These are phyloP conservation scores for Progne subis DNA, from an alignment of 2,113 vertebrate genomes.

Conservation along the genomic window DNA sequence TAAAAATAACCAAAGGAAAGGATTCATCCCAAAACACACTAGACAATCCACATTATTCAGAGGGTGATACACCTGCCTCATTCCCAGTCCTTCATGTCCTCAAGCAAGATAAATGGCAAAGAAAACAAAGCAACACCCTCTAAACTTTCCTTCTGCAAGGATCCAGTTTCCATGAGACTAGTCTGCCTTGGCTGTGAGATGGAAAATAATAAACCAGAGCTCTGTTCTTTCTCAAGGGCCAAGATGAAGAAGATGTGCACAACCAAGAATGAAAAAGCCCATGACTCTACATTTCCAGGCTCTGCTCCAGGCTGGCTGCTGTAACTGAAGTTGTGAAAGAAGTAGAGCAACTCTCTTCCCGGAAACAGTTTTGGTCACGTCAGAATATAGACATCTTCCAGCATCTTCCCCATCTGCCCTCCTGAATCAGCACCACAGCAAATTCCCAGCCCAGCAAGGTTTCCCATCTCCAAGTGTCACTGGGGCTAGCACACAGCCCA, in stretches of 20 bases:
- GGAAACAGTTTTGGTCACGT: neutral
- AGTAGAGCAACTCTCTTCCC: neutral
- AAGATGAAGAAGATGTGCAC: neutral
- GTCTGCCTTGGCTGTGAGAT: neutral
- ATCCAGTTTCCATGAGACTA: neutral
- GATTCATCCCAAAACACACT: neutral
- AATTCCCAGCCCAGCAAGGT: neutral
- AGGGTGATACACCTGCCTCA: neutral
- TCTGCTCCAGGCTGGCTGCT: neutral
- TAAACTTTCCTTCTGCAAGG: neutral
- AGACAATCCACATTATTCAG: neutral
- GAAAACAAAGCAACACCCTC: neutral
- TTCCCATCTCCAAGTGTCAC: neutral
- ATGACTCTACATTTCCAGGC: neutral
- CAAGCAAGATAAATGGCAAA: constrained; percentile 6
- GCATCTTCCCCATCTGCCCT: neutral
- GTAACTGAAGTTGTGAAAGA: neutral
- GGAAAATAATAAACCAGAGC: neutral
- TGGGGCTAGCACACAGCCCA: neutral
- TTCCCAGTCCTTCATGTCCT: neutral
- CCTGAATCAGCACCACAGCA: neutral
- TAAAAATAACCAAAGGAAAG: constrained; percentile 11
- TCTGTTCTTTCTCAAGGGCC: neutral
- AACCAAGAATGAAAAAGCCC: neutral
- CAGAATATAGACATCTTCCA: neutral